Conservation (phyloP, 2,797 vertebrate genomes). For the Bucorvus abyssinicus region DNA sequence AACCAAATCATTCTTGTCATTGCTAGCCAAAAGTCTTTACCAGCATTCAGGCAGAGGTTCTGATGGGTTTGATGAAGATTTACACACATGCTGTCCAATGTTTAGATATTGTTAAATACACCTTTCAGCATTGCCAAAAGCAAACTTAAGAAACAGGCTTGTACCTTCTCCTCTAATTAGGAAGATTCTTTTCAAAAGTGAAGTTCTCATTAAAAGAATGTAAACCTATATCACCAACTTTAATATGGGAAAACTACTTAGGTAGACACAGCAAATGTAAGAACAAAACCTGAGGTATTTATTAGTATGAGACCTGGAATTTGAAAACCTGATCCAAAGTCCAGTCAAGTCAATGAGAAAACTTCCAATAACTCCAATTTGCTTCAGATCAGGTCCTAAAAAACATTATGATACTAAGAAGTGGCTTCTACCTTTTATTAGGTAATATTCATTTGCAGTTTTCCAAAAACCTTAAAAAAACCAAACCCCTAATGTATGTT, state of each 20-base stretch:
- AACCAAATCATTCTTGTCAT: not conserved
- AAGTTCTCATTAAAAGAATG: not conserved
- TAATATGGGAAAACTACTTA: not conserved
- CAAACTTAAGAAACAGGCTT: not conserved
- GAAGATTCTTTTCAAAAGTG: not conserved
- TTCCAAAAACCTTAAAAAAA: not conserved
- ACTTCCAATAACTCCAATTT: not conserved
- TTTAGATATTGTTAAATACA: not conserved
- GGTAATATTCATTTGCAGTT: not conserved
- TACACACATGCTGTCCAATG: not conserved
- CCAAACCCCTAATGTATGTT: not conserved
- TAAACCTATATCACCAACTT: not conserved
- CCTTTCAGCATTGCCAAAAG: not conserved
- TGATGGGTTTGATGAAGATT: not conserved
- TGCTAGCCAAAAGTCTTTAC: not conserved
- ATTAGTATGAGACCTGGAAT: not conserved
- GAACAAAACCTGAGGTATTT: not conserved
- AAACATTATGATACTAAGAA: not conserved
- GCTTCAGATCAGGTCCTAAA: not conserved
- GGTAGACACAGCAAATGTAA: not conserved
- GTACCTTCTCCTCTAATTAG: not conserved
- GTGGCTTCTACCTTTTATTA: not conserved
- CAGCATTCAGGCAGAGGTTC: not conserved
- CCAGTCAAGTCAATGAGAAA: not conserved
- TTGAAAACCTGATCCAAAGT: not conserved